A percentile compares a stretch with the other conserved stretches of the same genome.
Evolutionary conservation across 92 coral and sea anemone genomes (phyloP).

Genomic region (Zoanthus gigantus): DNA sequence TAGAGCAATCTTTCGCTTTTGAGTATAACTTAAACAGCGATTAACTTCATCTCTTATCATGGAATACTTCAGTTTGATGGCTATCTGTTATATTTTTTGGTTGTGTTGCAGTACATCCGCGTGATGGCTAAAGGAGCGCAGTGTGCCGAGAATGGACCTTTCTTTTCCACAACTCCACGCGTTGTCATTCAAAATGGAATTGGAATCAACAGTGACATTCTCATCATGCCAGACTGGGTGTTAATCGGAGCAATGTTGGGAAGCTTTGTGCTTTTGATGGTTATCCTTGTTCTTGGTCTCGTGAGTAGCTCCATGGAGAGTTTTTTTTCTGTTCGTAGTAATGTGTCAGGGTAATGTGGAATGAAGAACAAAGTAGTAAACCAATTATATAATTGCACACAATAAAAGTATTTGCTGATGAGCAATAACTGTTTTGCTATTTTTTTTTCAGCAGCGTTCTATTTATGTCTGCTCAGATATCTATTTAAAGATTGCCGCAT

Average conservation of each 20-base stretch:
- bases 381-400: no score
- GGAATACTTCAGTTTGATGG: not conserved
- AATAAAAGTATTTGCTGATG: no score
- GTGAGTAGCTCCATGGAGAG: slow-evolving; percentile 48
- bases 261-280: slow-evolving; percentile 77
- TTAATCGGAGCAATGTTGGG: slow-evolving; percentile 96
- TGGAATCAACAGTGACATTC: slow-evolving; percentile 83
- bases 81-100: no score
- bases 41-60: not conserved
- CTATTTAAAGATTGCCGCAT: no score
- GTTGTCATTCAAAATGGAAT: slow-evolving; percentile 92
- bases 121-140: slow-evolving; percentile 98
- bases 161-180: slow-evolving; percentile 97
- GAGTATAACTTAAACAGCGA: no score
- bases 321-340: not conserved
- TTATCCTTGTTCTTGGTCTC: slow-evolving; percentile 87
- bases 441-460: no score
- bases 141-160: slow-evolving; percentile 96
- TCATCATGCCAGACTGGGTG: slow-evolving; percentile 98
- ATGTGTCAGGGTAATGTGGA: not conserved
- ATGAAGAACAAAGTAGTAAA: not conserved
- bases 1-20: no score
- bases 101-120: slow-evolving; percentile 78
- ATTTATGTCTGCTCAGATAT: no score
- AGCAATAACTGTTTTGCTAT: no score